Evolutionary conservation across 2,888 invertebrate species (phyloP).

Genomic region (Hyposoter didymator): DNA sequence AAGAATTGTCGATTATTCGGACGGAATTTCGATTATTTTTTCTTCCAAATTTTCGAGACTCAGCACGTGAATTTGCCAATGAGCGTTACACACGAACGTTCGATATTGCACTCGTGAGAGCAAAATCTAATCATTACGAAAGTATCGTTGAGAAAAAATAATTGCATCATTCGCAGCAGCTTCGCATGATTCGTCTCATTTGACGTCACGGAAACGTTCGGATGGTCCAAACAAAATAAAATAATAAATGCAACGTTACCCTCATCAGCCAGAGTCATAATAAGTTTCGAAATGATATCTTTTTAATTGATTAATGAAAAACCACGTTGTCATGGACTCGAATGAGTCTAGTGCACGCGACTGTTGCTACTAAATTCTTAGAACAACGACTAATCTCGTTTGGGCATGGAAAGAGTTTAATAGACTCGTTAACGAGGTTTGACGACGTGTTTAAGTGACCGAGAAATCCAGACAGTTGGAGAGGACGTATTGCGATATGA

Average conservation of each 20-base stretch:
- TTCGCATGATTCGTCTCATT: neutral
- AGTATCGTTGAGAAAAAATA: neutral
- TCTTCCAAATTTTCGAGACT: too few species aligned
- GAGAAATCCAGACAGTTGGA: conserved; percentile 42
- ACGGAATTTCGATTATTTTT: neutral
- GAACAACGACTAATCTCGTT: conserved; percentile 41
- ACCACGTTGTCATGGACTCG: neutral
- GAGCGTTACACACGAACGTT: neutral
- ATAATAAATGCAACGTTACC: neutral
- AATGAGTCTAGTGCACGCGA: neutral
- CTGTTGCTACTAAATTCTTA: conserved; percentile 3
- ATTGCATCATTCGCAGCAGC: neutral
- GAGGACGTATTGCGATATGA: neutral
- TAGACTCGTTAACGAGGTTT: conserved; percentile 46
- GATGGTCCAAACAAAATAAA: neutral
- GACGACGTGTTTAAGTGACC: conserved; percentile 38
- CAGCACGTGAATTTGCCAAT: too few species aligned
- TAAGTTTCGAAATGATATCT: neutral
- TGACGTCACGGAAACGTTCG: neutral
- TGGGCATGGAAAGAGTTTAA: conserved; percentile 29
- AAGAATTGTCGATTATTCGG: neutral
- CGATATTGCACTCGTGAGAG: neutral
- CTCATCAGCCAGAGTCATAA: neutral
- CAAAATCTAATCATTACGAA: neutral
- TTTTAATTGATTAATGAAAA: neutral